These are phyloP conservation scores for Gadus macrocephalus DNA, from an alignment of 2,113 vertebrate genomes.

Conservation along the genomic window DNA sequence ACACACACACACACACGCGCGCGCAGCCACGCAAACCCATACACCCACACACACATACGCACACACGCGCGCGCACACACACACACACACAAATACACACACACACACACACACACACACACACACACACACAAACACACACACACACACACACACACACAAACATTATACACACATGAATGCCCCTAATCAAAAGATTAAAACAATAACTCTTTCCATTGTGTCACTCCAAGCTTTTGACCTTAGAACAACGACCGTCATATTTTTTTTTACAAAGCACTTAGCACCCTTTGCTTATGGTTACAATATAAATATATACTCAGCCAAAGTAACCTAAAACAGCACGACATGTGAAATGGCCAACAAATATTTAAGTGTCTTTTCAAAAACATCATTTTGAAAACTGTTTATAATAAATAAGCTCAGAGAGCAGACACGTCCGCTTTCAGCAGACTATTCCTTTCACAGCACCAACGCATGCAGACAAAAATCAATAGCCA, in stretches of 20 bases:
- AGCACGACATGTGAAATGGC: too few species aligned
- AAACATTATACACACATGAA: slow-evolving; percentile 65
- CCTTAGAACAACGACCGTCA: slow-evolving; percentile 60
- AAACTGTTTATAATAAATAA: too few species aligned
- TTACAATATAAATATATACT: too few species aligned
- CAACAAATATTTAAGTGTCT: too few species aligned
- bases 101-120: slow-evolving; percentile 21
- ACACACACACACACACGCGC: slow-evolving; percentile 20
- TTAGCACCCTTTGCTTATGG: too few species aligned
- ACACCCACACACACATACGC: neutral
- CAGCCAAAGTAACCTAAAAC: too few species aligned
- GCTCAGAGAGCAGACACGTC: too few species aligned
- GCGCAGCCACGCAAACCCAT: slow-evolving; percentile 4
- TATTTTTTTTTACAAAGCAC: slow-evolving; percentile 45
- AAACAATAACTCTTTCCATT: slow-evolving; percentile 69
- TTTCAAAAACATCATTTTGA: too few species aligned
- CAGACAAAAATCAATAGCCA: too few species aligned
- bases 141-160: slow-evolving; percentile 30
- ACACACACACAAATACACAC: slow-evolving; percentile 14
- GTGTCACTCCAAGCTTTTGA: slow-evolving; percentile 69
- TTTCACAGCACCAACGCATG: too few species aligned
- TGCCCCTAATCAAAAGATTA: slow-evolving; percentile 67
- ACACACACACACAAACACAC: slow-evolving; percentile 1
- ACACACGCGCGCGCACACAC: slow-evolving; percentile 8
- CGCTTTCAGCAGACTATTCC: too few species aligned